Base-by-base conservation (phyloP, 2,797 vertebrate species). In the Diglossa cyanea region DNA sequence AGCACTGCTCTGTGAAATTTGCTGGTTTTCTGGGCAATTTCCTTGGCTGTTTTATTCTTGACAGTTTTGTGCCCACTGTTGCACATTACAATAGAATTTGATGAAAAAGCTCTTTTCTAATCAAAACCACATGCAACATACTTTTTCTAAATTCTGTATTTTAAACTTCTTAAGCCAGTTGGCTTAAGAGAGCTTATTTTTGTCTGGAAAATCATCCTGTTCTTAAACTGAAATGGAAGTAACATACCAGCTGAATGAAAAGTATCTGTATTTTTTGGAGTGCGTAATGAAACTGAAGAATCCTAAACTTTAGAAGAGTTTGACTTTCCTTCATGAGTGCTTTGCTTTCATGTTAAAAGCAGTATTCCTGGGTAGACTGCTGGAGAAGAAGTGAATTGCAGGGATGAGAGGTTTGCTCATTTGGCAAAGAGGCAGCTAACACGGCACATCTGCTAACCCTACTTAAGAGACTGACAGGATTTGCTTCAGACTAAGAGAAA, bases 161-260 rank as follows among this genome's bases (percentile, higher is more conserved):
- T 94, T 72, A 85, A 86, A 86, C 0, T 77, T 68, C 47, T 86
- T 77, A 48, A 88, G 72, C 50, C 92, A 94, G 31, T 20, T 86
- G 78, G 37, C 54, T 91, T 50, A 72, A 74, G 50, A 88, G 24
- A 74, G 33, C 51, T 63, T 74, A 44, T 90, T 95, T 95, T 95
- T 80, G 68, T 93, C 42, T 86, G 47, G 72, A 89, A 95, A 93
- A 74, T 28, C 39, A 40, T 87, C 19, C 31, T 80, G 72, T 72
- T 88, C 95, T 91, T 75, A 78, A 93, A 79, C 39, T 74, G 26
- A 89, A 95, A 95, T 72, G 25, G 33, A 91, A 92, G 42, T n/a
- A 92, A 33, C 90, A 83, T 37, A 89, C 39, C 57, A 92, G 21
- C 31, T 48, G 58, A 89, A 86, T 72, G 65, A 92, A 95, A 89